phyloP scores from a whole-genome alignment of 2,888 invertebrate genomes.

The Epinotia bilunana region DNA sequence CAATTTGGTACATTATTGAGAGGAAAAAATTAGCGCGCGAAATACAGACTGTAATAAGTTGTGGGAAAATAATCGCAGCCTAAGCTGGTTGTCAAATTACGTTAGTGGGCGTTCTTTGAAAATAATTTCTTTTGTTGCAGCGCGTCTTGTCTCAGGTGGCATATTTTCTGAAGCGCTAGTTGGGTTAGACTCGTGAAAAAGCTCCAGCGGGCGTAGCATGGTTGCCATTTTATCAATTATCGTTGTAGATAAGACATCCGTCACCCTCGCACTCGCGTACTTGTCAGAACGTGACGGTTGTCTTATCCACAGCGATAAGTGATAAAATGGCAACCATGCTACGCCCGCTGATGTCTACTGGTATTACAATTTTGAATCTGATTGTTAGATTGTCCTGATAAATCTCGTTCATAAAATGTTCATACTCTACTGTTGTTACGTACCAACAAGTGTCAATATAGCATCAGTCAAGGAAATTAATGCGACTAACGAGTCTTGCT shows the following conservation, averaged over 20 bases:
- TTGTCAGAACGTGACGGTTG: too few relatives aligned
- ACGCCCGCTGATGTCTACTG: neutral
- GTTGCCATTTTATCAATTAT: too few relatives aligned
- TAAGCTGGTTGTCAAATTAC: neutral
- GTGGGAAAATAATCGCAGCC: neutral
- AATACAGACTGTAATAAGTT: slow-evolving; percentile 5
- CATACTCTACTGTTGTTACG: neutral
- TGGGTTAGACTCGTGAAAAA: neutral
- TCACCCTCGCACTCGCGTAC: too few relatives aligned
- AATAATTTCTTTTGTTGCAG: neutral
- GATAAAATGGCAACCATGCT: too few relatives aligned
- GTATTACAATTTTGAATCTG: too few relatives aligned
- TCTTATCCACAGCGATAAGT: too few relatives aligned
- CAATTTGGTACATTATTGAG: slow-evolving; percentile 21
- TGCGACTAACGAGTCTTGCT: neutral
- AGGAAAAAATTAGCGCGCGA: neutral
- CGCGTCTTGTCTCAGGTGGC: neutral
- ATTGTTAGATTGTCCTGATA: too few relatives aligned
- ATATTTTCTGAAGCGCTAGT: neutral
- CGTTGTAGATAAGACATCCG: too few relatives aligned
- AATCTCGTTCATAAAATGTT: too few relatives aligned
- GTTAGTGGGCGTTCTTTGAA: neutral
- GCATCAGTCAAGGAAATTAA: neutral
- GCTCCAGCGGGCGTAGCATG: too few relatives aligned
- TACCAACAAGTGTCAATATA: neutral